Evolutionary conservation across 2,113 vertebrate genomes (phyloP), one percentile per base, ranked within the genome.

Genomic region (Cryptoleucopteryx plumbea): DNA sequence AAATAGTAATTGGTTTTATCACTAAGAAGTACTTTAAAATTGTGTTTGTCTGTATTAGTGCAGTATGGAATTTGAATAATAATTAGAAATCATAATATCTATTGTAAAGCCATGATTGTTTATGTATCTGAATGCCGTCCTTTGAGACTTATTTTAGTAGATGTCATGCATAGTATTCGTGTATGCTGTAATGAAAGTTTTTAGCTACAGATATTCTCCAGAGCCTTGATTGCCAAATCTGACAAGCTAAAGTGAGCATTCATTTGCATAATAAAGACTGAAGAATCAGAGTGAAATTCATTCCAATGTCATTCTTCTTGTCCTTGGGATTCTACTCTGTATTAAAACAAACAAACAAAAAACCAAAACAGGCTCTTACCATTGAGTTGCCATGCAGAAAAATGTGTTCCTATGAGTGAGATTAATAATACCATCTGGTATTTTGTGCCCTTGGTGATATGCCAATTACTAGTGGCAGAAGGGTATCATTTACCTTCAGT

Each of bases 261-360:
- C 31, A 94, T 97, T 97, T 97, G 90, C 91, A 95, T 96, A 88
- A 94, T 94, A 93, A 96, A 96, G 38, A 40, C 52, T 29, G 83
- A 73, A 86, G 78, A 90, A 86, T 88, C 43, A 38, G 63, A 84
- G 29, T 53, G 43, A 88, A 74, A 95, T 88, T 74, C 87, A 88
- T 96, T 90, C 93, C 72, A 80, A 36, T 75, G 36, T 80, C 86
- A 70, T 42, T 59, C 40, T 88, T 59, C 62, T 92, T 87, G 91
- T 95, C 85, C 82, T 96, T 96, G 93, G 82, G 79, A 91, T 86
- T 84, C 82, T 95, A 1, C 78, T 77, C 59, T 58, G 55, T 90
- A 8, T 86, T 67, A 59, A 95, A 50, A 22, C 53, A 70, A 68
- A 43, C 53, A 61, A 27, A 61, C 40, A 42, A 71, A 38, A 38